Evolutionary conservation across 2,888 invertebrate genomes (phyloP), one percentile per base, ranked within the genome.

Genomic region (Protonemura montana): DNA sequence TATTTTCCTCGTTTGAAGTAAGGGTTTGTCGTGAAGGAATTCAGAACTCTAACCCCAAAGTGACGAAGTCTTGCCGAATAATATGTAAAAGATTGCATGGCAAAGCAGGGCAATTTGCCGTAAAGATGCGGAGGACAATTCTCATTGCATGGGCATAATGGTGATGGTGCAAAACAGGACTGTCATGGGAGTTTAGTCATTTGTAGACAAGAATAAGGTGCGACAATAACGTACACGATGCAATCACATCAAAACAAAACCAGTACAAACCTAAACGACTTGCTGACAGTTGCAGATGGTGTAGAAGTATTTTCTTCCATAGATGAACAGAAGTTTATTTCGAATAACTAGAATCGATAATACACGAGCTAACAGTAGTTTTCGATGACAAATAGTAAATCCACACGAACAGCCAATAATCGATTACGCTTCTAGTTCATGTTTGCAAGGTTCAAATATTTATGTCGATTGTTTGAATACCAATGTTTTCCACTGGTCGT

Each of bases 1-100:
- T 59, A 59, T 59, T 59, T 59, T 59, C 59, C 59, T 59, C 59
- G 59, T 59, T 59, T 59, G 59, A 59, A 59, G 59, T 59, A 59
- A 59, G 6, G 59, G 59, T 59, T 21, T 59, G 21, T 59, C 59
- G 59, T 59, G 59, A 59, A 59, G 59, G 59, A 59, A 59, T 59
- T 13, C 13, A 21, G 21, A 21, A 59, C 59, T 59, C 59, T 59
- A 21, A 59, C 59, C 59, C 59, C 16, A 59, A 59, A 59, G 59
- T 59, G 3, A 59, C 59, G 21, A 21, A 10, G 59, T 59, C 59
- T 59, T 16, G 59, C 13, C 59, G 59, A 59, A 59, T 59, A 3
- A 59, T 59, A 13, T 59, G 59, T 59, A 2, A 59, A 59, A 59
- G 59, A 21, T 59, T 21, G 59, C 1, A 21, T 16, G 59, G 59